Percentiles rank a stretch among this genome's conserved stretches.
These are phyloP conservation scores for Siphamia tubifer DNA, from an alignment of 2,113 vertebrate genomes.

Conservation along the genomic window DNA sequence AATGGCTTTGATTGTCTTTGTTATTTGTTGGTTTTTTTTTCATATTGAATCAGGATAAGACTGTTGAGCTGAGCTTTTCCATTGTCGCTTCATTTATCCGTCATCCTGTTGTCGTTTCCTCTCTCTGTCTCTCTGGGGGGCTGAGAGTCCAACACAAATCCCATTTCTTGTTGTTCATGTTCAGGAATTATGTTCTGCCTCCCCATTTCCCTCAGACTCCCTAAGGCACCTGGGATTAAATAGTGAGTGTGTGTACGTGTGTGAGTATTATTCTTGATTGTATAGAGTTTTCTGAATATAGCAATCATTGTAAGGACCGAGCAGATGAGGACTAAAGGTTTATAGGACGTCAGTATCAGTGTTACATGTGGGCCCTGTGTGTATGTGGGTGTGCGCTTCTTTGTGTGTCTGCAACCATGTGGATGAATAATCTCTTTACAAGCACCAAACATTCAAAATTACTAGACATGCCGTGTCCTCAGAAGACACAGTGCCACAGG, in stretches of 20 bases:
- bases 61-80: constrained; percentile 25
- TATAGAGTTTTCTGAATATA: constrained; percentile 20
- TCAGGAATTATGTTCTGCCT: constrained; percentile 69
- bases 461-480: constrained; percentile 33
- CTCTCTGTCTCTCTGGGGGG: constrained; percentile 35
- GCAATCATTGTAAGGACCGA: constrained; percentile 20
- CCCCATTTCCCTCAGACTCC: constrained; percentile 62
- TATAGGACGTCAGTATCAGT: background rate
- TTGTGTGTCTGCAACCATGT: background rate
- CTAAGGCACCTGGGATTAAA: constrained; percentile 70
- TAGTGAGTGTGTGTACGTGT: constrained; percentile 29
- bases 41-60: constrained; percentile 44
- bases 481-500: constrained; percentile 27
- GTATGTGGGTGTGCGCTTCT: background rate
- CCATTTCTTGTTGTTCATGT: constrained; percentile 65
- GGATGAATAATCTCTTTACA: constrained; percentile 59
- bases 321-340: constrained; percentile 26
- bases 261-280: constrained; percentile 27
- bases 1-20: constrained; percentile 45
- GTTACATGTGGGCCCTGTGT: background rate
- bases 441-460: constrained; percentile 53
- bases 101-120: constrained; percentile 45
- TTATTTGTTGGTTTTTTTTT: constrained; percentile 44
- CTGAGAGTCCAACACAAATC: constrained; percentile 60
- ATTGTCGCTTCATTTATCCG: constrained; percentile 51